Percentiles rank a stretch among this genome's conserved stretches.
phyloP scores from a whole-genome alignment of 1,140 invertebrate species.

The Aphelinus atriplicis region DNA sequence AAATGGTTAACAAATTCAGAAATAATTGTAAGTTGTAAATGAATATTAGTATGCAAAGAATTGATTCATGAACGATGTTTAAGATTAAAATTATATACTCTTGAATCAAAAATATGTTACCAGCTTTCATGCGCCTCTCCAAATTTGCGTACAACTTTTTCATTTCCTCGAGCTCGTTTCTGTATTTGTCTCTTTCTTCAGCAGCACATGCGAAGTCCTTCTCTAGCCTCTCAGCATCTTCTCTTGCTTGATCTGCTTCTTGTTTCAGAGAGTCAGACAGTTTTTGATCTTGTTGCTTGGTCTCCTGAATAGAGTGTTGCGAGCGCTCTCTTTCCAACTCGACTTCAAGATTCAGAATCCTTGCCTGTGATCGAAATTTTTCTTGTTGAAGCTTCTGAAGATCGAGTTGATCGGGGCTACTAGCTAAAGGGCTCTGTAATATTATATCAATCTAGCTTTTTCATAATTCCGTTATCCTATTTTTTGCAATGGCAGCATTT shows the following conservation, averaged over 20 bases:
- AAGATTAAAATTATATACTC: too few species aligned
- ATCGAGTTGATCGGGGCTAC: background rate
- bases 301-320: slow-evolving; percentile 62
- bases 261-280: slow-evolving; percentile 72
- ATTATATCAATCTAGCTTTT: slow-evolving; percentile 22
- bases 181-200: slow-evolving; percentile 79
- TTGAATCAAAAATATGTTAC: slow-evolving; percentile 37
- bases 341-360: slow-evolving; percentile 80
- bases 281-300: slow-evolving; percentile 71
- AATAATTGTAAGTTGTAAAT: background rate
- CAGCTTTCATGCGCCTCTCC: slow-evolving; percentile 71
- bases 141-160: slow-evolving; percentile 79
- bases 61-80: too few species aligned
- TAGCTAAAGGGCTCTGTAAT: slow-evolving; percentile 19
- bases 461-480: background rate
- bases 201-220: slow-evolving; percentile 79
- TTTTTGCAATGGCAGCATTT: background rate
- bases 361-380: slow-evolving; percentile 64
- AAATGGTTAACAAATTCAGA: too few species aligned
- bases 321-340: slow-evolving; percentile 76
- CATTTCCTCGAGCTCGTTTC: slow-evolving; percentile 81
- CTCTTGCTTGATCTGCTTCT: slow-evolving; percentile 79
- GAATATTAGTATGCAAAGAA: too few species aligned
- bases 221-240: slow-evolving; percentile 81
- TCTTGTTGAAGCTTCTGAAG: slow-evolving; percentile 30